Evolutionary conservation across 2,888 invertebrate species (phyloP).

Genomic region (Campoletis raptor): DNA sequence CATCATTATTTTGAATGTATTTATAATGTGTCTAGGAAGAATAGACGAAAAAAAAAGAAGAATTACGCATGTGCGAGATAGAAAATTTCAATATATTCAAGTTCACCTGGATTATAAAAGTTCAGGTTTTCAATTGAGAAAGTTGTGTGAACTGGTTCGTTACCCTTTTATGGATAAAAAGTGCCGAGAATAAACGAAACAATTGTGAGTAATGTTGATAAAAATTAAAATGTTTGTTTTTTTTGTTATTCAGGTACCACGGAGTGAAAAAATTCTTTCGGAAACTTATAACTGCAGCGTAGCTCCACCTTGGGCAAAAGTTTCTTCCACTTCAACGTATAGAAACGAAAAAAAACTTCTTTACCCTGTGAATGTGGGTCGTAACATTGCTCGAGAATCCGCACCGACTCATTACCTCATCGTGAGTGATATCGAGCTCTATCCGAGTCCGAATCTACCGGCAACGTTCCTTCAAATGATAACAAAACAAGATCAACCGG

Average conservation of each 20-base stretch:
- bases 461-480: slow-evolving; percentile 94
- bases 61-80: no score
- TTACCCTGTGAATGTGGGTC: slow-evolving; percentile 96
- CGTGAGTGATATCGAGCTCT: slow-evolving; percentile 95
- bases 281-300: slow-evolving; percentile 90
- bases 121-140: no score
- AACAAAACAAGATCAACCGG: slow-evolving; percentile 89
- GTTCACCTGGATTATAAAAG: no score
- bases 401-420: slow-evolving; percentile 93
- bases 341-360: slow-evolving; percentile 92
- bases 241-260: slow-evolving; percentile 87
- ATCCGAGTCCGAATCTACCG: slow-evolving; percentile 93
- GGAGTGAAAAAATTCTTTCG: slow-evolving; percentile 87
- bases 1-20: background rate
- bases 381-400: slow-evolving; percentile 94
- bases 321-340: slow-evolving; percentile 88
- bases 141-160: no score
- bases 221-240: background rate
- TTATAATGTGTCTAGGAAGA: background rate
- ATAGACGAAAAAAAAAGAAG: background rate
- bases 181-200: no score
- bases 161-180: no score
- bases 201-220: no score
- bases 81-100: background rate
- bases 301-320: slow-evolving; percentile 89